phyloP scores from a whole-genome alignment of 2,113 vertebrate genomes.

The Nothoprocta pentlandii region DNA sequence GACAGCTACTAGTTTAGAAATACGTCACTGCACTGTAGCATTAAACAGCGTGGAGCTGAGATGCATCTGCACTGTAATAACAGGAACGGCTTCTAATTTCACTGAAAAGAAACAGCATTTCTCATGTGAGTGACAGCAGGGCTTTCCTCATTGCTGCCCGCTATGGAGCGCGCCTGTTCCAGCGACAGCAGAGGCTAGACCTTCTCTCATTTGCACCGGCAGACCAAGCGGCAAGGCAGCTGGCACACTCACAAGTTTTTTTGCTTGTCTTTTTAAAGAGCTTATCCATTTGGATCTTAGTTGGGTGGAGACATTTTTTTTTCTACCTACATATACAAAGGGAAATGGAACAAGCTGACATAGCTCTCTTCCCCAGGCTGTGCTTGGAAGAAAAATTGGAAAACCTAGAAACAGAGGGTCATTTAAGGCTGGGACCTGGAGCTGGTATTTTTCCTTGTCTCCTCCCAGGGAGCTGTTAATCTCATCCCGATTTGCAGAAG shows the following conservation, averaged over 20 bases:
- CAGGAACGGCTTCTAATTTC: not conserved
- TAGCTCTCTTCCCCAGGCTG: not conserved
- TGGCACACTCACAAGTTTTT: not conserved
- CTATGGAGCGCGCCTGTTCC: not conserved
- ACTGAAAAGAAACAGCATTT: not conserved
- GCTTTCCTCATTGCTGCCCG: not conserved
- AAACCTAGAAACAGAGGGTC: slow-evolving; percentile 21
- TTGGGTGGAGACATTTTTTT: not conserved
- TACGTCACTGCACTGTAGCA: not conserved
- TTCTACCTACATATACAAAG: not conserved
- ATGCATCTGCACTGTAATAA: not conserved
- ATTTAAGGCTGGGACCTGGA: slow-evolving; percentile 26
- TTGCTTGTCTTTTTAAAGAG: not conserved
- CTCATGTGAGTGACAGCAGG: not conserved
- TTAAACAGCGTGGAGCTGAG: not conserved
- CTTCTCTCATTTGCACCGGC: not conserved
- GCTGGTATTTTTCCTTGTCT: slow-evolving; percentile 14
- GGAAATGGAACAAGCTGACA: not conserved
- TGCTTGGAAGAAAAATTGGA: not conserved
- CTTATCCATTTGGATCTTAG: not conserved
- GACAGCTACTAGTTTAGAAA: not conserved
- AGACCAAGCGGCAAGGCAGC: not conserved
- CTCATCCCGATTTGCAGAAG: slow-evolving; percentile 1
- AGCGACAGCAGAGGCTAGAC: not conserved
- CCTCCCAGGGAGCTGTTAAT: not conserved